Base-by-base conservation (phyloP, 2,113 vertebrate species). In the Arvicanthis niloticus region DNA sequence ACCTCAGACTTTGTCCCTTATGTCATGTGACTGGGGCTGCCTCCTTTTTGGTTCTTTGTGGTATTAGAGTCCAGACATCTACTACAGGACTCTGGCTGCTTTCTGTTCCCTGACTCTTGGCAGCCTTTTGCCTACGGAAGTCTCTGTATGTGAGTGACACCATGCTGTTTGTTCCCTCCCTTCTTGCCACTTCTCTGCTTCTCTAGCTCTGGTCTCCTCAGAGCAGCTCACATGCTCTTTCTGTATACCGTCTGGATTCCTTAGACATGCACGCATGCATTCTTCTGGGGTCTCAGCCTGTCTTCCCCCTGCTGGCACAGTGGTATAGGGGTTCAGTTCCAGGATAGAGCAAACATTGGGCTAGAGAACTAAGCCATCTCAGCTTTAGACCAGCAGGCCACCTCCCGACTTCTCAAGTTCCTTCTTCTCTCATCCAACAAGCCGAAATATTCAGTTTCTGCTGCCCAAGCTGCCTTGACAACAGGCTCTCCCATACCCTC, bases 121-220 rank as follows among this genome's bases (percentile, higher is more conserved):
- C 7, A 8, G 53, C 13, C 80, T 72, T 40, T 73, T 45, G 60
- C 26, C 26, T 16, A 31, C 4, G 1, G 13, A 29, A 26, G 22
- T 40, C 22, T 37, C 22, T 51, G 51, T 51, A 16, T 2, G 6
- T 12, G 6, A 1, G 0, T 60, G 67, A 84, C 9, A 31, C n/a
- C 34, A 48, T 62, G 15, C 7, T 2, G 0, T 16, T 21, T 34
- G 31, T 70, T n/a, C n/a, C 53, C 5, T 22, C 70, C 5, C 0
- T 60, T 56, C 72, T n/a, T 34, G 17, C 31, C 5, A 4, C 19
- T n/a, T 13, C 15, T 75, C 40, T 56, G 24, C n/a, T 4, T 24
- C 53, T 60, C 15, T 53, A 40, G 6, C 13, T 68, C 12, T n/a
- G 85, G 65, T 31, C 3, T 34, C 40, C 60, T 62, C 56, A 85